A percentile compares a stretch with the other conserved stretches of the same genome.
These are phyloP conservation scores for Pyrocephalus nanus DNA, from an alignment of 2,797 vertebrate species.

Conservation along the genomic window DNA sequence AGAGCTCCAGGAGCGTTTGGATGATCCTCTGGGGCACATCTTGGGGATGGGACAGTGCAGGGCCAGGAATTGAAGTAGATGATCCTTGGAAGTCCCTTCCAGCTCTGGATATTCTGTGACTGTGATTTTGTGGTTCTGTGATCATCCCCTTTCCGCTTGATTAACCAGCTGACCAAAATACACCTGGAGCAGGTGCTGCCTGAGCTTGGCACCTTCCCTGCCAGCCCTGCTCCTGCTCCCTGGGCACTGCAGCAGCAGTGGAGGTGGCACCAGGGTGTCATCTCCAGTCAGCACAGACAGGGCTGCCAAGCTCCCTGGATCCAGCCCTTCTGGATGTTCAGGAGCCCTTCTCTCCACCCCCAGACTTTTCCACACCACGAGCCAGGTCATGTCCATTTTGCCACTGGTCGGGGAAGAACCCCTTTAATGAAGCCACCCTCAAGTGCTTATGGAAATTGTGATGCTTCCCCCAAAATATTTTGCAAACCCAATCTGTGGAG, in stretches of 20 bases:
- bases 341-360: background rate
- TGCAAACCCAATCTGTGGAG: background rate
- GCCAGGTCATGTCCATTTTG: background rate
- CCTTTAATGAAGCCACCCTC: background rate
- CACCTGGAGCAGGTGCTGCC: rapidly evolving
- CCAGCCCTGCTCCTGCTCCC: background rate
- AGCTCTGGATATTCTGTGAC: background rate
- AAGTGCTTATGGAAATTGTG: background rate
- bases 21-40: no score
- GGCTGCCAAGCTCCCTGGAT: background rate
- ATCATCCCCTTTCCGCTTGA: background rate
- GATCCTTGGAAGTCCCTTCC: background rate
- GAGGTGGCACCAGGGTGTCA: background rate
- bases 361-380: rapidly evolving
- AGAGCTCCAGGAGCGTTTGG: background rate
- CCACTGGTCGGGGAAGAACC: background rate
- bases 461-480: background rate
- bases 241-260: background rate
- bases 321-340: background rate
- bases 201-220: background rate
- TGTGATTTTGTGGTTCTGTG: background rate
- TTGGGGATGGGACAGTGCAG: no score
- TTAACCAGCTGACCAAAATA: background rate
- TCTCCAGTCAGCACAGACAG: rapidly evolving
- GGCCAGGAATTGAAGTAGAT: background rate